A percentile compares a stretch with the other conserved stretches of the same genome.
Conservation (phyloP, 2,113 vertebrate species). For the Leiothrix lutea region DNA sequence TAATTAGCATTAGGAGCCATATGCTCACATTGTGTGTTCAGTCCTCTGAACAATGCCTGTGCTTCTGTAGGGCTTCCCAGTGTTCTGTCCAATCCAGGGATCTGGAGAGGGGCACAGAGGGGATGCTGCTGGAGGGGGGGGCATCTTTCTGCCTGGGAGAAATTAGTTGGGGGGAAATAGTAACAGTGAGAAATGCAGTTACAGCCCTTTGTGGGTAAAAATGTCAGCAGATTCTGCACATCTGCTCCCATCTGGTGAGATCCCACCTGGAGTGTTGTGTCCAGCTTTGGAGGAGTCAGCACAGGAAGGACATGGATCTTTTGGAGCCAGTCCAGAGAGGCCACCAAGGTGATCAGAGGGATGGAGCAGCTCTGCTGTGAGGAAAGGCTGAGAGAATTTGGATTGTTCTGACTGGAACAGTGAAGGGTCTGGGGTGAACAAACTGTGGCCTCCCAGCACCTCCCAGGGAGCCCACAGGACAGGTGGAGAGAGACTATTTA, state of each 20-base stretch:
- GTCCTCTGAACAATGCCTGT: background rate
- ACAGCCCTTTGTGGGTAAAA: background rate
- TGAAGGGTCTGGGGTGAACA: accelerated
- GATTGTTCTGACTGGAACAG: background rate
- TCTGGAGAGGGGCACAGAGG: accelerated
- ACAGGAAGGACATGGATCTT: background rate
- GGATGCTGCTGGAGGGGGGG: background rate
- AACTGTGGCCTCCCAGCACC: accelerated
- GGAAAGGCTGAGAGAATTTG: background rate
- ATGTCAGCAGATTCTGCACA: background rate
- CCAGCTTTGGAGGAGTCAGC: background rate
- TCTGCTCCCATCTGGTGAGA: background rate
- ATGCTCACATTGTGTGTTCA: background rate
- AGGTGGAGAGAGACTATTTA: background rate
- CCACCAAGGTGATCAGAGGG: background rate
- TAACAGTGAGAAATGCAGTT: background rate
- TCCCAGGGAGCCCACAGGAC: background rate
- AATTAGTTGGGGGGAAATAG: background rate
- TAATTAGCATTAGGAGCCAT: constrained; percentile 37
- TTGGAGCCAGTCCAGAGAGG: background rate
- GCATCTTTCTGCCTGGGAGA: background rate
- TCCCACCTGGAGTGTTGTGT: background rate
- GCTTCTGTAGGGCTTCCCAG: background rate
- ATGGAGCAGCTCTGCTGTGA: background rate
- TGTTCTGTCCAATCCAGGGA: background rate